These are phyloP conservation scores for Seriola dumerili DNA, from an alignment of 2,113 vertebrate species.

Conservation along the genomic window DNA sequence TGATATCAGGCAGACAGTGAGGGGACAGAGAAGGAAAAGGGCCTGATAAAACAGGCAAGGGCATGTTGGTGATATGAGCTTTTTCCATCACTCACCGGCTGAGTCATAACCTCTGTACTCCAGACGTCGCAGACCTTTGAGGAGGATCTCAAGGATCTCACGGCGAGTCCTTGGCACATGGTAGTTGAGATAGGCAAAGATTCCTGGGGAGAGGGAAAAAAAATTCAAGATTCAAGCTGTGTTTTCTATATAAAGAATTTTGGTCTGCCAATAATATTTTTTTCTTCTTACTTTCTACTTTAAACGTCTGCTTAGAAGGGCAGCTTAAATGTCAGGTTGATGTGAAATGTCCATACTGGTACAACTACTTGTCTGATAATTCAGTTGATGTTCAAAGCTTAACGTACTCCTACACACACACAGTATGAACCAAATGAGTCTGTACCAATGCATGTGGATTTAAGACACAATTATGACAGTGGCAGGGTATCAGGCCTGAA, in stretches of 20 bases:
- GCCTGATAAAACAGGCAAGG: conserved; percentile 11
- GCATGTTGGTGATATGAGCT: conserved; percentile 11
- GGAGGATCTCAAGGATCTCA: conserved; percentile 97
- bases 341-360: neutral
- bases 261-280: neutral
- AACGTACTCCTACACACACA: neutral
- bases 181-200: conserved; percentile 99
- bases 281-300: neutral
- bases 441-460: neutral
- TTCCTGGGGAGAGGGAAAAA: conserved; percentile 84
- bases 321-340: neutral
- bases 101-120: conserved; percentile 99
- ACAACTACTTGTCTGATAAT: neutral
- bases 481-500: neutral
- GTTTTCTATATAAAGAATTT: neutral
- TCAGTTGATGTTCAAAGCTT: neutral
- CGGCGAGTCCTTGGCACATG: conserved; percentile 95
- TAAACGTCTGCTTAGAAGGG: neutral
- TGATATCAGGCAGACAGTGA: neutral
- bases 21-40: neutral
- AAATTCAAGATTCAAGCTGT: neutral
- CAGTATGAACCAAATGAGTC: neutral
- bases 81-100: conserved; percentile 85
- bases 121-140: conserved; percentile 94
- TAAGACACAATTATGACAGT: neutral